These are phyloP conservation scores for Dryobates pubescens DNA, from an alignment of 2,797 vertebrate genomes.

Conservation along the genomic window DNA sequence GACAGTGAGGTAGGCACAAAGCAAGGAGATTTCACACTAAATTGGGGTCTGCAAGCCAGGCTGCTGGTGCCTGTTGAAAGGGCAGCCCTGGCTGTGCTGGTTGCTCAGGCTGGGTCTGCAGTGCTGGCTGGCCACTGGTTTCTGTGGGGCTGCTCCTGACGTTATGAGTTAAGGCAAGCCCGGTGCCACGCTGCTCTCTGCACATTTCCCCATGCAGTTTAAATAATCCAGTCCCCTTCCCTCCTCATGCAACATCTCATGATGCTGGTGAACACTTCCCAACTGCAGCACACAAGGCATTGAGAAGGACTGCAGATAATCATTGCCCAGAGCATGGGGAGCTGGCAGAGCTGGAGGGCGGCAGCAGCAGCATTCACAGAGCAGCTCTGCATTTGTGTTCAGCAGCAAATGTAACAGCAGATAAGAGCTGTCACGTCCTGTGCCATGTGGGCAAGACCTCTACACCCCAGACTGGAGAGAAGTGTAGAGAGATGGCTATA, in stretches of 20 bases:
- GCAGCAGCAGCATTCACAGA: neutral
- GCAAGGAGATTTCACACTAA: neutral
- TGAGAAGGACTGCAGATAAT: constrained; percentile 21
- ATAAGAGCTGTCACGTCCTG: constrained; percentile 57
- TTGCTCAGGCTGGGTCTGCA: constrained; percentile 1
- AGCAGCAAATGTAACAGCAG: constrained; percentile 61
- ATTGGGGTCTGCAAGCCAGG: neutral
- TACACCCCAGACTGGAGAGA: constrained; percentile 40
- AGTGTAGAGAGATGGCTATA: constrained; percentile 29
- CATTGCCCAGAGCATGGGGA: constrained; percentile 38
- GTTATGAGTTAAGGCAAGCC: neutral
- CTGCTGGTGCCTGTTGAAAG: neutral
- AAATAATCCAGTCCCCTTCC: constrained; percentile 40
- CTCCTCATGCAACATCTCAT: constrained; percentile 12
- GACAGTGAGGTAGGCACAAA: neutral
- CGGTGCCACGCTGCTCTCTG: neutral
- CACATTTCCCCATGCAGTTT: constrained; percentile 49
- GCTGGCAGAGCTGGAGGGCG: constrained; percentile 11
- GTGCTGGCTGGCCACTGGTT: neutral
- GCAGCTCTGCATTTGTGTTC: constrained; percentile 41
- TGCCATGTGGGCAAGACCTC: constrained; percentile 33
- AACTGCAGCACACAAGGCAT: constrained; percentile 18
- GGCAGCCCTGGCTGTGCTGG: neutral
- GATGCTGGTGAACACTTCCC: constrained; percentile 28
- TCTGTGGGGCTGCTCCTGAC: neutral